Conservation (phyloP, 1,140 invertebrate genomes). For the Hyposmocoma kahamanoa region DNA sequence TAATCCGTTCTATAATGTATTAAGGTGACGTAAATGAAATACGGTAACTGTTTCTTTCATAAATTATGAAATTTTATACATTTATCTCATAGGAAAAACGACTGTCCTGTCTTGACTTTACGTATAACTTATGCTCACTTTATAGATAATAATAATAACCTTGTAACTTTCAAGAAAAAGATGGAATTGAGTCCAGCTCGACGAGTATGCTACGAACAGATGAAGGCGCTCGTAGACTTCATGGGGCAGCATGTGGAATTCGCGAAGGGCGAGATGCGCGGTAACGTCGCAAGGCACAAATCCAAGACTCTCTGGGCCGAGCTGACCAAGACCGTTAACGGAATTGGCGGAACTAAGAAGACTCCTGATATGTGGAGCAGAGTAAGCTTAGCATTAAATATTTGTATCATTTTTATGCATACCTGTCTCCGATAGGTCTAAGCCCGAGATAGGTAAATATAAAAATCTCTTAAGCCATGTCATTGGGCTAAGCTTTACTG, state of each 20-base stretch:
- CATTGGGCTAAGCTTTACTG: too few relatives aligned
- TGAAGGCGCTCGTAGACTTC: constrained; percentile 45
- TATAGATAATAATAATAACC: constrained; percentile 15
- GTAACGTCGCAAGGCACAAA: constrained; percentile 33
- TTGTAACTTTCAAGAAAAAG: constrained; percentile 3
- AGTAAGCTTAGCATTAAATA: too few relatives aligned
- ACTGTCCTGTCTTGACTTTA: too few relatives aligned
- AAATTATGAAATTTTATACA: too few relatives aligned
- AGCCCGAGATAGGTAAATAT: too few relatives aligned
- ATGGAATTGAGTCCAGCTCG: constrained; percentile 14
- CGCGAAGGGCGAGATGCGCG: constrained; percentile 31
- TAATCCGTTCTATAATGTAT: too few relatives aligned
- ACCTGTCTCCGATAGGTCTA: too few relatives aligned
- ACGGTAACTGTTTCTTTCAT: too few relatives aligned
- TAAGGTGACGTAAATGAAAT: too few relatives aligned
- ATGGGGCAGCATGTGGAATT: constrained; percentile 50
- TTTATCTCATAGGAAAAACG: too few relatives aligned
- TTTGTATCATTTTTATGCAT: too few relatives aligned
- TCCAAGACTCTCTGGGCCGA: constrained; percentile 45
- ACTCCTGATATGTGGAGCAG: constrained; percentile 48
- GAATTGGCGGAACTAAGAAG: constrained; percentile 32
- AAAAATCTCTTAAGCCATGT: too few relatives aligned
- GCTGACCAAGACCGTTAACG: constrained; percentile 36
- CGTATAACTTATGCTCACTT: background rate
- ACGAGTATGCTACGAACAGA: constrained; percentile 44